Evolutionary conservation across 2,113 vertebrate species (phyloP).

Genomic region (Pomatostomus ruficeps): DNA sequence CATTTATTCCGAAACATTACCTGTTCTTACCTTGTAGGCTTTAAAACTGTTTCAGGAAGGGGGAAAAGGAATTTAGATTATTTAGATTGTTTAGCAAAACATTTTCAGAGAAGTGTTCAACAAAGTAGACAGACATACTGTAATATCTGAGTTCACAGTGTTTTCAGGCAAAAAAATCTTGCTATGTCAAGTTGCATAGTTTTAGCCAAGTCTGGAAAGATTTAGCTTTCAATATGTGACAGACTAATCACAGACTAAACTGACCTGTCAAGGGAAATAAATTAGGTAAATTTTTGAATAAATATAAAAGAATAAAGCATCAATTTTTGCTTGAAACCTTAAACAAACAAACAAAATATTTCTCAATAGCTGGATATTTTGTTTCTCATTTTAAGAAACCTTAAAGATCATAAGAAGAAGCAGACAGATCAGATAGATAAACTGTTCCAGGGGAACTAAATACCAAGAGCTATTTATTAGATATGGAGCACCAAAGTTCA

Average conservation of each 20-base stretch:
- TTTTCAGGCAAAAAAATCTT: not conserved
- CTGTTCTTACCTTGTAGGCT: not conserved
- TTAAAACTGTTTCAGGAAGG: not conserved
- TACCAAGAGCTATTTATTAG: slow-evolving; percentile 34
- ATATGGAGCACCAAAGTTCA: not conserved
- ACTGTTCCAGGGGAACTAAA: slow-evolving; percentile 1
- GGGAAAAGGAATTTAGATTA: not conserved
- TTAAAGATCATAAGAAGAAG: not conserved
- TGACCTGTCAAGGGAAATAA: not conserved
- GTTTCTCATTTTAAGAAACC: not conserved
- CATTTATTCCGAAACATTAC: not conserved
- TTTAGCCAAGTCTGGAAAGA: not conserved
- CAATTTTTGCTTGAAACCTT: not conserved
- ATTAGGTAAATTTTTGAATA: not conserved
- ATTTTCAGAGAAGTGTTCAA: not conserved
- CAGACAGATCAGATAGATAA: not conserved
- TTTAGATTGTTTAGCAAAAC: not conserved
- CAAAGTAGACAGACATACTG: not conserved
- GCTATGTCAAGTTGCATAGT: not conserved
- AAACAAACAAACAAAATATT: not conserved
- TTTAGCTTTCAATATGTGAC: slow-evolving; percentile 7
- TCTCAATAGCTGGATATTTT: not conserved
- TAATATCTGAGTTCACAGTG: not conserved
- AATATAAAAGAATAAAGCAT: not conserved
- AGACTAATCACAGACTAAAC: not conserved